These are phyloP conservation scores for Saimiri boliviensis DNA, from an alignment of 2,113 vertebrate species.

Conservation along the genomic window DNA sequence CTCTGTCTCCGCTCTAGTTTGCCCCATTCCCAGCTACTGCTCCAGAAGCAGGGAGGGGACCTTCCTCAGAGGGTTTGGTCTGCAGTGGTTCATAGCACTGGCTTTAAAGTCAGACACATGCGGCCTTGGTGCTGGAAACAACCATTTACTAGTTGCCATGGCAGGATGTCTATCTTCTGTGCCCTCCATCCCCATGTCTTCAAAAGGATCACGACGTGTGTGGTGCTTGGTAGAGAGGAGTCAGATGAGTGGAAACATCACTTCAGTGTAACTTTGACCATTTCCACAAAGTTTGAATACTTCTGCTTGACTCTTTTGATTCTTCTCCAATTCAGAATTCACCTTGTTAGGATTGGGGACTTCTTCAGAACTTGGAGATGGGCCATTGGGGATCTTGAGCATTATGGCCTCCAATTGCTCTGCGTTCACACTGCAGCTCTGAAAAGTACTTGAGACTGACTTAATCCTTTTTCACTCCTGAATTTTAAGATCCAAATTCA, in stretches of 20 bases:
- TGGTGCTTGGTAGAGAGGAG: not conserved
- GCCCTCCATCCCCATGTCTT: not conserved
- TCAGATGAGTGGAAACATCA: not conserved
- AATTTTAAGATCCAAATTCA: not conserved
- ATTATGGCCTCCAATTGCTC: accelerated
- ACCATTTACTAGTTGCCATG: not conserved
- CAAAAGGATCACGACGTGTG: accelerated
- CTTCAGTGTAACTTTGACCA: not conserved
- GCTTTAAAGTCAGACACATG: not conserved
- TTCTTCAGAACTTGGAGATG: not conserved
- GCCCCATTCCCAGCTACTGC: accelerated
- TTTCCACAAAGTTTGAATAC: not conserved
- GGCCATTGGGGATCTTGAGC: not conserved
- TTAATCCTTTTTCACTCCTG: not conserved
- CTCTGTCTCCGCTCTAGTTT: not conserved
- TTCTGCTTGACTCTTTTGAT: not conserved
- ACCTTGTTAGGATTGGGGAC: not conserved
- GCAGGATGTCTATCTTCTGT: not conserved
- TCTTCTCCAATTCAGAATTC: not conserved
- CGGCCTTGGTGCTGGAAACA: not conserved
- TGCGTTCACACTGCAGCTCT: not conserved
- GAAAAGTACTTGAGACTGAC: not conserved
- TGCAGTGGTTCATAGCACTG: not conserved
- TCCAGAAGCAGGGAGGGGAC: not conserved
- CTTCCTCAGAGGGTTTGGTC: not conserved